These are phyloP conservation scores for Catostomus latipinnis DNA, from an alignment of 2,797 vertebrate species.

Conservation along the genomic window DNA sequence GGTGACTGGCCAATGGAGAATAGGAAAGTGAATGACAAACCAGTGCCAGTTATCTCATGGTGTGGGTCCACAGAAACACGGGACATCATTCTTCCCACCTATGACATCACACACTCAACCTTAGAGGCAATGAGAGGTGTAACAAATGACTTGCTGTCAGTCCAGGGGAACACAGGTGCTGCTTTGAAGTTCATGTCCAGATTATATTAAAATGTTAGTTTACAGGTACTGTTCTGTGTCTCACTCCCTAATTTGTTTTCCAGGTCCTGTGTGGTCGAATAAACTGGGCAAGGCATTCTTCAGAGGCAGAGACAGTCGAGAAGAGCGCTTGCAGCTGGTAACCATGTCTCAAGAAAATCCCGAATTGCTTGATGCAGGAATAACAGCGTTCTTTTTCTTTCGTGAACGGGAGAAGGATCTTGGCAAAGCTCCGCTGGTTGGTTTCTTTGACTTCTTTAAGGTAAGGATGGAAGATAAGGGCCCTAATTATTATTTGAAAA, in stretches of 20 bases:
- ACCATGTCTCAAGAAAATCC: conserved; percentile 85
- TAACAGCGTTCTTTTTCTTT: conserved; percentile 93
- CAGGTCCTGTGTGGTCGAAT: conserved; percentile 88
- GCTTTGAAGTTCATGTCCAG: neutral
- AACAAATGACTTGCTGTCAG: conserved; percentile 92
- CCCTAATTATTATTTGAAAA: too few species aligned
- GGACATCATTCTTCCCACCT: conserved; percentile 91
- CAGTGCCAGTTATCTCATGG: conserved; percentile 90
- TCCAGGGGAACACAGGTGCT: conserved; percentile 93
- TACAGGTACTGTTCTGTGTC: neutral
- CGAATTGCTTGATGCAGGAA: conserved; percentile 89
- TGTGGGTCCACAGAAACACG: conserved; percentile 88
- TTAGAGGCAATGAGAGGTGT: conserved; percentile 90
- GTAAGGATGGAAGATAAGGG: neutral
- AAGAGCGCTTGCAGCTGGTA: conserved; percentile 87
- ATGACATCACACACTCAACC: conserved; percentile 91
- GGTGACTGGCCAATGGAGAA: conserved; percentile 93
- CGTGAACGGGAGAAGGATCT: conserved; percentile 1
- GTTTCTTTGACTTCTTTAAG: conserved; percentile 12
- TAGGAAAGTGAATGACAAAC: conserved; percentile 74
- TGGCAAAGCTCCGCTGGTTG: conserved; percentile 7
- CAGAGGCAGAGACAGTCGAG: conserved; percentile 90
- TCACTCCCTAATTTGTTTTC: neutral
- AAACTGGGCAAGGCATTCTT: conserved; percentile 90
- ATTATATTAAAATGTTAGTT: neutral